Base-by-base conservation (phyloP, 2,797 vertebrate species). In the Premnoplex brunnescens region DNA sequence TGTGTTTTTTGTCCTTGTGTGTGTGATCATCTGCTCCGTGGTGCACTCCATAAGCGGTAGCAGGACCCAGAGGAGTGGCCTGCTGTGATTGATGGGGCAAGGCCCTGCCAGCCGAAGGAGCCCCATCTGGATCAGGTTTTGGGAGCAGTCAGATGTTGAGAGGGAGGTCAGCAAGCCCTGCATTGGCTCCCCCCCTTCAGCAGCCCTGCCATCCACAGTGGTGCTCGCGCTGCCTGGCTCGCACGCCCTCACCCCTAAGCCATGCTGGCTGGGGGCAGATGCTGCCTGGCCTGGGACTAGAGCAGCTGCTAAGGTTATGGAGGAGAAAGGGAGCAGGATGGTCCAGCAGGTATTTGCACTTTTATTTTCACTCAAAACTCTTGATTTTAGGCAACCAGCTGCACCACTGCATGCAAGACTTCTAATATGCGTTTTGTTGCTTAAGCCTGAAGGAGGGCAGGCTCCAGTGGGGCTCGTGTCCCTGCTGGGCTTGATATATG, bases 271-370 rank as follows among this genome's bases (percentile, higher is more conserved):
- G 94, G 96, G 98, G 98, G 98, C 98, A 98, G 98, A 98, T 98
- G 98, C 98, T 98, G 95, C 95, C 96, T 96, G 98, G 97, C 96
- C 98, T 98, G 98, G 98, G 96, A 98, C 97, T 97, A 97, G 96
- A 96, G 96, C 98, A 98, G 98, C 98, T 98, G 98, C 98, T 97
- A 97, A 97, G 97, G 98, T 97, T 98, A 98, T 98, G 98, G 98
- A 98, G 98, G 98, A 97, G 96, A 98, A 98, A 98, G 98, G 97
- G 97, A 98, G 96, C 98, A 98, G 97, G 68, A 98, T 99, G 98
- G 98, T 98, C 95, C 98, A 97, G 98, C 98, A 99, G 98, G 98
- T 99, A 98, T 97, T 98, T 97, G 69, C 86, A 37, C 93, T 96
- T 91, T 93, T 96, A 95, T 97, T 98, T 97, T 97, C 94, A 41